Conservation (phyloP, 2,113 vertebrate genomes). For the Acanthisitta chloris region DNA sequence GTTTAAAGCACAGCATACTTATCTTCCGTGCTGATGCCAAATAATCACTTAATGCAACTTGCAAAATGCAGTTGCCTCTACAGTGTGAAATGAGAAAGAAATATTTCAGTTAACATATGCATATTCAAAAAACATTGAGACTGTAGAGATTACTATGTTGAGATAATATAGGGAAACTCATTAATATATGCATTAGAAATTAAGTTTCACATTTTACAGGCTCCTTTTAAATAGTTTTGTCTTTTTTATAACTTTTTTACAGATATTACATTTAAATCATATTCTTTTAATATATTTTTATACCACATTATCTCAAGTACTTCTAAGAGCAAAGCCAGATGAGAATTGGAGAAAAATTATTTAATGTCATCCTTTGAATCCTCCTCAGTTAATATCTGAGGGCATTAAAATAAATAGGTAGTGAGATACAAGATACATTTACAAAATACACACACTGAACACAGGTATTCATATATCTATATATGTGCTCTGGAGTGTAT, state of each 20-base stretch:
- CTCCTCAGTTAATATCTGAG: neutral
- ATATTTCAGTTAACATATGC: neutral
- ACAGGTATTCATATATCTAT: neutral
- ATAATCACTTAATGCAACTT: neutral
- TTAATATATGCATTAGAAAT: neutral
- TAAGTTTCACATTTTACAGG: neutral
- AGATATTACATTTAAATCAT: neutral
- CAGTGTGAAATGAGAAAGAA: neutral
- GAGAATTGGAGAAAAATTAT: neutral
- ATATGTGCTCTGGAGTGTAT: neutral
- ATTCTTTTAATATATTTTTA: neutral
- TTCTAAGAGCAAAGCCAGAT: neutral
- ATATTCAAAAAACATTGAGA: neutral
- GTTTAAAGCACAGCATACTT: neutral
- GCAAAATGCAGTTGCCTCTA: neutral
- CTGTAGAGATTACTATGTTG: neutral
- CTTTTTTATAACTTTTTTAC: neutral
- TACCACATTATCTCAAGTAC: neutral
- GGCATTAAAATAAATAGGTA: neutral
- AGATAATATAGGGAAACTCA: neutral
- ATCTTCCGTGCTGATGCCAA: neutral
- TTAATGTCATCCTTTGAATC: neutral
- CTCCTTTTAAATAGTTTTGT: neutral
- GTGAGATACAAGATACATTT: neutral
- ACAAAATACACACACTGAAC: neutral